These are phyloP conservation scores for Selene dorsalis DNA, from an alignment of 2,797 vertebrate genomes.

Conservation along the genomic window DNA sequence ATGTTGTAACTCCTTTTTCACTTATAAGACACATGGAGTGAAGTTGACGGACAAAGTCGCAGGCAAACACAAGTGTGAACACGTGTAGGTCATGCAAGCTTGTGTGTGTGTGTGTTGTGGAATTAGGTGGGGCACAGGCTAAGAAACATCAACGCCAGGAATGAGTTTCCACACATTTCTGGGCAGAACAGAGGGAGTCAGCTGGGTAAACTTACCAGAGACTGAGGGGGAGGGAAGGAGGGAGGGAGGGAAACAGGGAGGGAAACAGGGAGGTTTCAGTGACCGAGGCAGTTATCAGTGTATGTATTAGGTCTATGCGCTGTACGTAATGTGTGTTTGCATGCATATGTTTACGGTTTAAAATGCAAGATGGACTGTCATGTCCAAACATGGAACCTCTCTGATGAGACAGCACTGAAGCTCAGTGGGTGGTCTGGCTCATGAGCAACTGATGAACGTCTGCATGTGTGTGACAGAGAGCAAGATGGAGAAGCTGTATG, in stretches of 20 bases:
- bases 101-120: slow-evolving; percentile 39
- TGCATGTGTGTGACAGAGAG: slow-evolving; percentile 22
- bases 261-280: slow-evolving; percentile 14
- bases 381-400: slow-evolving; percentile 68
- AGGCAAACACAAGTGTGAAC: slow-evolving; percentile 27
- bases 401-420: slow-evolving; percentile 32
- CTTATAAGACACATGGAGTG: neutral
- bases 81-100: slow-evolving; percentile 7
- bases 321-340: slow-evolving; percentile 30
- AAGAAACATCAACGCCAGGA: slow-evolving; percentile 61
- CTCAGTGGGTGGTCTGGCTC: slow-evolving; percentile 63
- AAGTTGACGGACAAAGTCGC: slow-evolving; percentile 1
- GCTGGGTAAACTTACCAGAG: slow-evolving; percentile 67
- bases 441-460: slow-evolving; percentile 24
- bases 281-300: slow-evolving; percentile 17
- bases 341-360: slow-evolving; percentile 54
- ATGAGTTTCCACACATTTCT: slow-evolving; percentile 70
- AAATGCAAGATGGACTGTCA: slow-evolving; percentile 60
- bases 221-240: neutral
- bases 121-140: slow-evolving; percentile 54
- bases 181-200: slow-evolving; percentile 64
- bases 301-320: slow-evolving; percentile 21
- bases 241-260: neutral
- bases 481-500: slow-evolving; percentile 2
- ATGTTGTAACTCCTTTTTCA: neutral